These are phyloP conservation scores for Gallinago solitaria DNA, from an alignment of 2,797 vertebrate species.

Conservation along the genomic window DNA sequence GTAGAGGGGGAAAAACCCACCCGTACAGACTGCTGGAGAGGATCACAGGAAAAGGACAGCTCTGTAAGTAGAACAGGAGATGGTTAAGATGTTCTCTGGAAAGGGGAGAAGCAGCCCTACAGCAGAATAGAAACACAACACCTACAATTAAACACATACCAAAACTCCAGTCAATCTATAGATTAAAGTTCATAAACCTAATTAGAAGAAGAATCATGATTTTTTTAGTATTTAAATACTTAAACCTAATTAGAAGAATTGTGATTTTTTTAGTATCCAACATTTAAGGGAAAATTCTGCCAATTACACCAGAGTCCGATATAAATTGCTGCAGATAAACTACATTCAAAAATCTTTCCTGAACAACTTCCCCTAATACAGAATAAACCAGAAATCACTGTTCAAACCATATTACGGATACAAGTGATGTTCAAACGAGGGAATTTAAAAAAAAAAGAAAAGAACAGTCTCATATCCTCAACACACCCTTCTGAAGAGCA, in stretches of 20 bases:
- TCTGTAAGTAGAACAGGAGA: neutral
- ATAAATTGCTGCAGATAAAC: neutral
- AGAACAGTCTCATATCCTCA: neutral
- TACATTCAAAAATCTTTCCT: neutral
- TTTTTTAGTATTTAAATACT: too few species aligned
- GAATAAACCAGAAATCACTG: neutral
- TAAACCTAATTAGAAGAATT: too few species aligned
- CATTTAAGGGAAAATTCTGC: neutral
- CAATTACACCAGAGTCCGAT: neutral
- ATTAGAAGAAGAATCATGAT: neutral
- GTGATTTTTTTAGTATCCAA: neutral
- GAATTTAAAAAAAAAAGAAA: neutral
- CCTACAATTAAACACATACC: neutral
- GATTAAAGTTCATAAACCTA: neutral
- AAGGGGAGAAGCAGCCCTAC: neutral
- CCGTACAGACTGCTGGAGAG: accelerated
- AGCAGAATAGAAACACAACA: neutral
- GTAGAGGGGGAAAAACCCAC: accelerated
- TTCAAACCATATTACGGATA: neutral
- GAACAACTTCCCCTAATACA: neutral
- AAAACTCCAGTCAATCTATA: neutral
- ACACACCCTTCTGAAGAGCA: too few species aligned
- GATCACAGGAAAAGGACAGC: neutral
- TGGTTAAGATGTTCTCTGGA: neutral
- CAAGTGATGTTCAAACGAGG: neutral